Conservation (phyloP, 92 coral and sea anemone genomes). For the Paramuricea clavata region DNA sequence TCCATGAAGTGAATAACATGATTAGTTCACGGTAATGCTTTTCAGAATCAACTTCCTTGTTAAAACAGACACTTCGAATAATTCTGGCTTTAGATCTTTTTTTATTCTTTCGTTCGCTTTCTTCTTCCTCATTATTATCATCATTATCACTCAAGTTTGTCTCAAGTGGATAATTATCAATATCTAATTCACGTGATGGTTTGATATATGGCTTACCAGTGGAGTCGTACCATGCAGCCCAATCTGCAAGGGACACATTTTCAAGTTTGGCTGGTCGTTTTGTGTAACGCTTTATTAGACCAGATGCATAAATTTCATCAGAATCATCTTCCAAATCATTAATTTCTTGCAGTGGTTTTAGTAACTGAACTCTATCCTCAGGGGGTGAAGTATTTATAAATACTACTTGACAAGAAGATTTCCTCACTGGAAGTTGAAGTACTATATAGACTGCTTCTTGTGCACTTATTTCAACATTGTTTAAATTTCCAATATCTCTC, state of each 20-base stretch:
- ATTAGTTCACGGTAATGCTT: background rate
- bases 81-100: slow-evolving; percentile 1
- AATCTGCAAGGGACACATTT: slow-evolving; percentile 53
- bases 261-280: background rate
- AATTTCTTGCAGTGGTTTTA: slow-evolving; percentile 28
- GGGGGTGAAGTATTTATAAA: background rate
- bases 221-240: slow-evolving; percentile 65
- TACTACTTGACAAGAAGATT: background rate
- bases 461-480: too few relatives aligned
- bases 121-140: background rate
- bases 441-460: too few relatives aligned
- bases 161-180: slow-evolving; percentile 65
- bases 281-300: background rate
- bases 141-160: slow-evolving; percentile 21
- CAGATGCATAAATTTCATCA: background rate
- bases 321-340: slow-evolving; percentile 3
- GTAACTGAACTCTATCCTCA: background rate
- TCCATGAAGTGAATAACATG: background rate
- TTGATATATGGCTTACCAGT: slow-evolving; percentile 67
- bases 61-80: too few relatives aligned
- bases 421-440: too few relatives aligned
- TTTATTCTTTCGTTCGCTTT: background rate
- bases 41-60: background rate
- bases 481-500: too few relatives aligned
- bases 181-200: slow-evolving; percentile 58